Evolutionary conservation across 2,888 invertebrate genomes (phyloP).

Genomic region (Gerris lacustris): DNA sequence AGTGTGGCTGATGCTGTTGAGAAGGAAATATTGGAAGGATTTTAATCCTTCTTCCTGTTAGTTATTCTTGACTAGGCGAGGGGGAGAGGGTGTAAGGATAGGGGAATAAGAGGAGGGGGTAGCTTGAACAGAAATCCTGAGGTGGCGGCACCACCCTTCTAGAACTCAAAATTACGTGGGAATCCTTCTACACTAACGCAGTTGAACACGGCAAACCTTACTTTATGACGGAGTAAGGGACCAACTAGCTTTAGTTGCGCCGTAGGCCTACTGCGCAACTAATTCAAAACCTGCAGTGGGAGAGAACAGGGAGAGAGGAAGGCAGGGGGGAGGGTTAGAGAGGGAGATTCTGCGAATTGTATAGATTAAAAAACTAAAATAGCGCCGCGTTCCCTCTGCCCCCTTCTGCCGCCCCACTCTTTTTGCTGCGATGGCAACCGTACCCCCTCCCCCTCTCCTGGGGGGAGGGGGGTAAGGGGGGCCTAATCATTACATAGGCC

Average conservation of each 20-base stretch:
- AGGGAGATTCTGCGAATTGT: not conserved
- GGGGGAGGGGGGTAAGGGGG: not conserved
- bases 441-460: not conserved
- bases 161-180: slow-evolving; percentile 1
- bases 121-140: not conserved
- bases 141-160: not conserved
- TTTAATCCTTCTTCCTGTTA: no score
- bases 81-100: not conserved
- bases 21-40: no score
- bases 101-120: not conserved
- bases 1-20: no score
- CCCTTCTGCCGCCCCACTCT: not conserved
- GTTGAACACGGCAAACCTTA: not conserved
- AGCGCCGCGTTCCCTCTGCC: not conserved
- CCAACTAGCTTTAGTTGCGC: slow-evolving; percentile 1
- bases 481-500: slow-evolving; percentile 3
- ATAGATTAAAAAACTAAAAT: slow-evolving; percentile 5
- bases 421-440: not conserved
- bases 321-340: not conserved
- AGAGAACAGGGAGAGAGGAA: not conserved
- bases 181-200: not conserved
- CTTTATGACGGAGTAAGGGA: not conserved
- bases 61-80: no score
- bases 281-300: not conserved
- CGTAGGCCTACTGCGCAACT: not conserved